Evolutionary conservation across 2,113 vertebrate species (phyloP), one percentile per base, ranked within the genome.

Genomic region (Cyanistes caeruleus): DNA sequence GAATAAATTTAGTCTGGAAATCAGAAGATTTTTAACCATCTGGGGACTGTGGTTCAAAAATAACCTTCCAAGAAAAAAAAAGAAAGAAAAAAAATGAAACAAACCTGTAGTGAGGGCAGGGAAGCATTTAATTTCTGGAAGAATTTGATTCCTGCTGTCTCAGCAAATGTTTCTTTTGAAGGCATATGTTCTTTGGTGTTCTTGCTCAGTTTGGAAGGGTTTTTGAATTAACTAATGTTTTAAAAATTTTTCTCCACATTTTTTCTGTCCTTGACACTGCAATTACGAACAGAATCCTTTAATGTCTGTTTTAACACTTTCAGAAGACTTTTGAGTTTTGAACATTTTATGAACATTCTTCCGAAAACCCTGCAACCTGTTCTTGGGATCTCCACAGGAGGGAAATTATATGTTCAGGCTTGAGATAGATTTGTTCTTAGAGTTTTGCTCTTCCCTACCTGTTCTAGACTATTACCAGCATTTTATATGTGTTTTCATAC

Each of bases 1-100:
- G 92, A 94, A 90, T 88, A 93, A 74, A 93, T 95, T 95, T 81
- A 63, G 39, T 14, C 43, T 93, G 76, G 63, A 95, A 96, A 95
- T 93, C 56, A 80, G 76, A 84, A 89, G 76, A 90, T 84, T 90
- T 84, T 75, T 86, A 90, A 95, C 82, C 55, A 83, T 67, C 83
- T 86, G 72, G 55, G 85, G 33, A 55, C 46, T 44, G 13, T 39
- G 14, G 43, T 92, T 94, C 88, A 90, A 93, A 95, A 95, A 92
- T 74, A 96, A 27, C 37, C 39, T 86, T 70, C 68, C 18, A 92
- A 63, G 24, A 8, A 33, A 37, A 58, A 37, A 69, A 70, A 76
- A 30, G 11, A 37, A 60, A 67, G 22, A n/a, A 31, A 25, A n/a
- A 69, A 72, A 78, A 75, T 67, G 33, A 43, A 87, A 44, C 37